Evolutionary conservation across 2,888 invertebrate genomes (phyloP), one percentile per base, ranked within the genome.

Genomic region (Brachyptera putata): DNA sequence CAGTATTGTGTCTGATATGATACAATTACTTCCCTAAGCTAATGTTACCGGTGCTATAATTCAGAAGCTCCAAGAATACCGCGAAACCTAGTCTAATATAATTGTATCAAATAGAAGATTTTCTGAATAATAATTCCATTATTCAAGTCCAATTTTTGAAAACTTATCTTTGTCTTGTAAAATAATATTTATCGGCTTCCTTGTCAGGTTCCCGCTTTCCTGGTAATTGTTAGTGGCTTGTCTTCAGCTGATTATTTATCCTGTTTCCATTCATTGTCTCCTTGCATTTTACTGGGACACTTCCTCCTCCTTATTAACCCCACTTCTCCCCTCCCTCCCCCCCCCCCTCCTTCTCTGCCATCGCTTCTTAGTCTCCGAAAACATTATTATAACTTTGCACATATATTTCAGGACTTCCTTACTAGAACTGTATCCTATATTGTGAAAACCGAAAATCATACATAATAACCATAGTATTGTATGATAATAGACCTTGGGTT

Each of bases 361-460:
- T 21, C 36, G 16, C 53, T 53, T 36, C 49, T 50, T 50, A 50
- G 26, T 50, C 49, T 25, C 18, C 50, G 18, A 53, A 53, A 53
- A 53, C 53, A 53, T 53, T 61, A 61, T 61, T 61, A 61, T 61
- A 61, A 61, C 60, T 61, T 61, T 61, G 60, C 60, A 61, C 60
- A 61, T 61, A 61, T 61, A 61, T 61, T 61, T 56, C 36, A 16
- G 22, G 18, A 22, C 21, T 53, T 53, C 53, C 53, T 53, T 36
- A 43, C 16, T 43, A 43, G 16, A 43, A 43, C 43, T 43, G 43
- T 43, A 43, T 43, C 43, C 43, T 43, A 43, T 30, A 30, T 11
- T 7, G 7, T 18, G 43, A 43, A 43, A 43, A 43, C 43, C 43
- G 43, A 43, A 43, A 43, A 43, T 43, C 43, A 21, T 43, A 43